phyloP scores from a whole-genome alignment of 2,113 vertebrate species.

The Meles meles region DNA sequence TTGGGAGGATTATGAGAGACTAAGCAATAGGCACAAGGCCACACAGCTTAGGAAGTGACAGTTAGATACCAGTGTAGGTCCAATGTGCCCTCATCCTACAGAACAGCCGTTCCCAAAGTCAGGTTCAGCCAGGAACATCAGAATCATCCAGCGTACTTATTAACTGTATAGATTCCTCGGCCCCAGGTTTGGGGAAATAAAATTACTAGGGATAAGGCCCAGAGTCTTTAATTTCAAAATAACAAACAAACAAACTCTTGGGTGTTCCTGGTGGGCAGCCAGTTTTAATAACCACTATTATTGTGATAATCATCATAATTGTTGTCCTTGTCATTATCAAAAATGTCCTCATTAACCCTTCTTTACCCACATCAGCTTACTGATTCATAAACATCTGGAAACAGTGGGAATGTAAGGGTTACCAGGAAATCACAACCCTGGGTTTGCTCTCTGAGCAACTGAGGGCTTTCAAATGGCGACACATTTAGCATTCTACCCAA shows the following conservation, averaged over 20 bases:
- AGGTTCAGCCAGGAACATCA: neutral
- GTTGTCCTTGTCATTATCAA: neutral
- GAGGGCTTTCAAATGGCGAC: neutral
- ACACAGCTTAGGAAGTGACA: neutral
- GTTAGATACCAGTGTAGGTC: neutral
- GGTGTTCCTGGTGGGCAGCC: slow-evolving; percentile 32
- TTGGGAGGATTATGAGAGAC: neutral
- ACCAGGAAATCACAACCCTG: neutral
- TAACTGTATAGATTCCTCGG: neutral
- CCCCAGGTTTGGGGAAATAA: neutral
- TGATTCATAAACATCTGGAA: neutral
- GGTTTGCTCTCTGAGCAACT: neutral
- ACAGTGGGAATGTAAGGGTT: neutral
- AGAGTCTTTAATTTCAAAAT: neutral
- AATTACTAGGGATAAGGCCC: neutral
- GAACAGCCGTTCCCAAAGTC: neutral
- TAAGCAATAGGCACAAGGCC: neutral
- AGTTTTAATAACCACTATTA: neutral
- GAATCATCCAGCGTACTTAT: neutral
- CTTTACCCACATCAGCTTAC: neutral
- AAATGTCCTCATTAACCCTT: neutral
- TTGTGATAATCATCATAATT: neutral
- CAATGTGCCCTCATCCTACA: neutral
- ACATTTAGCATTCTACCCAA: slow-evolving; percentile 53
- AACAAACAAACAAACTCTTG: neutral